Evolutionary conservation across 2,888 invertebrate genomes (phyloP).

Genomic region (Gibbula magus): DNA sequence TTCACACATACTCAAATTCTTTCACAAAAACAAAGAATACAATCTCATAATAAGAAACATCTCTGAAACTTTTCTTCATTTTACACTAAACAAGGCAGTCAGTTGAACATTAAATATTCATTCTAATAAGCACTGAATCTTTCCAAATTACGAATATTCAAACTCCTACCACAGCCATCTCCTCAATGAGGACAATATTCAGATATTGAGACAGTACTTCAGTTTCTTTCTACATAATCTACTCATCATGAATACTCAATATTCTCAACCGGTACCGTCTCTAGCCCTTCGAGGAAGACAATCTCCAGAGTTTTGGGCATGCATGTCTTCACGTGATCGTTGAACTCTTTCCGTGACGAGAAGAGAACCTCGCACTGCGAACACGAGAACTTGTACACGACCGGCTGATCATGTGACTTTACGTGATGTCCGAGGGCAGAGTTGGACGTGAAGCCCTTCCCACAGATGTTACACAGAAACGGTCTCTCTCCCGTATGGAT

Average conservation of each 20-base stretch:
- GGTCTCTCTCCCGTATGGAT: constrained; percentile 4
- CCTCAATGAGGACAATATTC: no score
- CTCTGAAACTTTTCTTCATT: no score
- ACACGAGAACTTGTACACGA: neutral
- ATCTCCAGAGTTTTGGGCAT: neutral
- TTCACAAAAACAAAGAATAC: no score
- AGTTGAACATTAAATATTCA: no score
- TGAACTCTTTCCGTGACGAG: neutral
- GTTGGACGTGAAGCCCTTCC: neutral
- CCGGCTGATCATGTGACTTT: neutral
- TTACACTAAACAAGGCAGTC: no score
- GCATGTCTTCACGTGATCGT: neutral
- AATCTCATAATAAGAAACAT: no score
- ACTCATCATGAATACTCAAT: neutral
- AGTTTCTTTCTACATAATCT: neutral
- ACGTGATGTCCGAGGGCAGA: constrained; percentile 4
- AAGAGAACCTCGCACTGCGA: neutral
- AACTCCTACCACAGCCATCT: no score
- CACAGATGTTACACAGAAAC: neutral
- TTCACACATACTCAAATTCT: no score
- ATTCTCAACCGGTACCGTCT: neutral
- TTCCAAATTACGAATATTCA: no score
- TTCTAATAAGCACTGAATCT: no score
- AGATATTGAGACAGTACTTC: no score
- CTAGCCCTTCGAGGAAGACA: neutral